Evolutionary conservation across 2,888 invertebrate genomes (phyloP), one percentile per base, ranked within the genome.

Genomic region (Cephus pygmeus): DNA sequence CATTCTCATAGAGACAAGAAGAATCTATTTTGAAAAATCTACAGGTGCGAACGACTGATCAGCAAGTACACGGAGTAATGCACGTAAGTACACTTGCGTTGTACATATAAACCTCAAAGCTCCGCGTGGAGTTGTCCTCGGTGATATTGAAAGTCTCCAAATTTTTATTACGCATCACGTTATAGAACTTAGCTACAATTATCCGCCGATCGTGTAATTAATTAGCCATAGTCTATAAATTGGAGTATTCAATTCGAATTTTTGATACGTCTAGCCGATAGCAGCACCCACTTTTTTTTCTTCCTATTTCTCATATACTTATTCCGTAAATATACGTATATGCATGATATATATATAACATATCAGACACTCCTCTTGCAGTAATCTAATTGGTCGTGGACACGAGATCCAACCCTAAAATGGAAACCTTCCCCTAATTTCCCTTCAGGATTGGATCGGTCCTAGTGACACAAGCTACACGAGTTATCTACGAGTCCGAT

Each of bases 391-490:
- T 71, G 31, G 31, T 31, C 71, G 31, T 69, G 77, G 34, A 36
- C 74, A 73, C 76, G 75, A 75, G 76, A 77, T 79, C 83, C 83
- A 85, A 87, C 83, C 83, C 83, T 84, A 80, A 87, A 88, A 87
- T 83, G 82, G 85, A 90, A 90, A 90, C 85, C 90, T 90, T 90
- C 90, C 90, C 90, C 90, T 83, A 90, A 90, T 90, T 90, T 89
- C 87, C 85, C 87, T 88, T 85, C 84, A 81, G 79, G 80, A 86
- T 87, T 81, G 84, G 86, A 85, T 82, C 84, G 80, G 79, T 71
- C 76, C 77, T n/a, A 3, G 31, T 34, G 71, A 56, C 56, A 23
- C 56, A 23, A 56, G 15, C 2, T 23, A 56, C 23, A 23, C 56
- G 23, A 56, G 23, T 23, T 23, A 56, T 56, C 56, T 56, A 56